phyloP scores from a whole-genome alignment of 2,113 vertebrate species.

The Oreochromis tanganicae region DNA sequence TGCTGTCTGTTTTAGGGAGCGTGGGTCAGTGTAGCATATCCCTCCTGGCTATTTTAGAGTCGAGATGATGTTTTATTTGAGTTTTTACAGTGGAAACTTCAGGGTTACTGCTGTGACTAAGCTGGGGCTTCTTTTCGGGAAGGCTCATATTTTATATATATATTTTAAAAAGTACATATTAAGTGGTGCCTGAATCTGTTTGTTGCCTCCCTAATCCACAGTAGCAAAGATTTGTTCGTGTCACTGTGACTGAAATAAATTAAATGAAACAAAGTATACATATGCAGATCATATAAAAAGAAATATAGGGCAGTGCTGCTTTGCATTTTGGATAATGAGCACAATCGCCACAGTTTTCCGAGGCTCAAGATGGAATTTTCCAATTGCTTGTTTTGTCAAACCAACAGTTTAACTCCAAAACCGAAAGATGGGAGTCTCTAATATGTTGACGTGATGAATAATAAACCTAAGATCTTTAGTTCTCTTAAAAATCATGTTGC shows the following conservation, averaged over 20 bases:
- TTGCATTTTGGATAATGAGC: neutral
- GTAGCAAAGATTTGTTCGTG: neutral
- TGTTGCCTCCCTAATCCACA: neutral
- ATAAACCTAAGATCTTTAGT: neutral
- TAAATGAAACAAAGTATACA: neutral
- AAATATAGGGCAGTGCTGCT: fast-evolving
- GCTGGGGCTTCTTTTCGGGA: neutral
- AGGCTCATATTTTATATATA: neutral
- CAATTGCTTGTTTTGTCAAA: neutral
- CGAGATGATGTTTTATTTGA: conserved; percentile 35
- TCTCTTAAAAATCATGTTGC: neutral
- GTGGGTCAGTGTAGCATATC: neutral
- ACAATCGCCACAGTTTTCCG: neutral
- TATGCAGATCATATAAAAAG: neutral
- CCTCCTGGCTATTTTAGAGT: neutral
- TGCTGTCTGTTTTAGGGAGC: conserved; percentile 7
- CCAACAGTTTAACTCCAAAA: neutral
- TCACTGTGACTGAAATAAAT: neutral
- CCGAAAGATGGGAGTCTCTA: neutral
- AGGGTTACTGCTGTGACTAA: conserved; percentile 25
- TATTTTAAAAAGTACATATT: neutral
- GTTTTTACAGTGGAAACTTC: conserved; percentile 56
- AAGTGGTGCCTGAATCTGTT: neutral
- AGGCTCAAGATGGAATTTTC: neutral
- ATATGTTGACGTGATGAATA: neutral